phyloP scores from a whole-genome alignment of 2,113 vertebrate species.

The Oryzias melastigma region DNA sequence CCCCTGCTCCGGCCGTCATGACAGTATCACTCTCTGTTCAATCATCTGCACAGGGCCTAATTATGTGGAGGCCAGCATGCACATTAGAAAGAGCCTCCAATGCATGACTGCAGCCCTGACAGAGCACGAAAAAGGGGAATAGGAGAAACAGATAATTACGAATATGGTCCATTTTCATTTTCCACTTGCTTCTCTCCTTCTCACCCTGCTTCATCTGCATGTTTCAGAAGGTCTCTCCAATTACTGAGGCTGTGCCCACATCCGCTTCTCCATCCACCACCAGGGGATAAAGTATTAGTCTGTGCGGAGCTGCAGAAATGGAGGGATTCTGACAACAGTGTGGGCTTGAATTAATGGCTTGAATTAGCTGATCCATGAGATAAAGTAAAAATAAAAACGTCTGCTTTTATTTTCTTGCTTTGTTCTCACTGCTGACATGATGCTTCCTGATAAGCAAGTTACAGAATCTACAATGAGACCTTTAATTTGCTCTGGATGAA shows the following conservation, averaged over 20 bases:
- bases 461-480: conserved; percentile 1
- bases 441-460: conserved; percentile 10
- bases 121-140: conserved; percentile 32
- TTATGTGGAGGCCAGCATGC: conserved; percentile 55
- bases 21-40: conserved; percentile 53
- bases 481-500: conserved; percentile 1
- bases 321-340: conserved; percentile 51
- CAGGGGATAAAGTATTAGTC: conserved; percentile 39
- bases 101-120: conserved; percentile 36
- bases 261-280: conserved; percentile 53
- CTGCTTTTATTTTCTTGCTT: conserved; percentile 2
- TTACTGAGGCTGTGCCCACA: conserved; percentile 61
- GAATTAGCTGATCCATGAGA: conserved; percentile 47
- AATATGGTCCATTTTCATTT: conserved; percentile 61
- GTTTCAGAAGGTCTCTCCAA: conserved; percentile 72
- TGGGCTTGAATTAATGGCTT: conserved; percentile 65
- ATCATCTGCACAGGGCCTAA: conserved; percentile 51
- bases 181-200: conserved; percentile 43
- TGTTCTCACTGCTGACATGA: conserved; percentile 4
- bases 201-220: conserved; percentile 72
- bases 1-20: conserved; percentile 39
- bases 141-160: conserved; percentile 61
- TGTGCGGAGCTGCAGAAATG: conserved; percentile 37
- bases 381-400: conserved; percentile 11
- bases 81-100: conserved; percentile 36